Evolutionary conservation across 2,113 vertebrate genomes (phyloP).

Genomic region (Ardeotis arabs): DNA sequence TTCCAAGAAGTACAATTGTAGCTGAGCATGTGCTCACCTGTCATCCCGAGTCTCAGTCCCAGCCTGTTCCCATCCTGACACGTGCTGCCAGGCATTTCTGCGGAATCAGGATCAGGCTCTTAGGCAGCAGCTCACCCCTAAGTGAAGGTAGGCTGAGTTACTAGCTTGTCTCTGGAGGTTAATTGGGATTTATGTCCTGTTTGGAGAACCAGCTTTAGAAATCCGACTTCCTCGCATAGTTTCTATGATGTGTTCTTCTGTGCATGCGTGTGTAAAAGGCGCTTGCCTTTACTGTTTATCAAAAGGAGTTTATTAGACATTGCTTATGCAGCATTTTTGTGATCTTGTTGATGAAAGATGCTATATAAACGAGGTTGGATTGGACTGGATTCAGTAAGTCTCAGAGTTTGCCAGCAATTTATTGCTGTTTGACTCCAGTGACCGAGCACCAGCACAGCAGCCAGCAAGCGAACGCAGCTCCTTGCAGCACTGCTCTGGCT

Average conservation of each 20-base stretch:
- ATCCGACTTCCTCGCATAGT: neutral
- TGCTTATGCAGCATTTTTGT: constrained; percentile 35
- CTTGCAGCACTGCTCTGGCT: constrained; percentile 42
- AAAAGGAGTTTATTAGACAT: neutral
- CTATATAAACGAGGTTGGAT: constrained; percentile 2
- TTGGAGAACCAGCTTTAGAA: neutral
- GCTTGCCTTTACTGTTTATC: constrained; percentile 13
- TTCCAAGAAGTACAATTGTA: neutral
- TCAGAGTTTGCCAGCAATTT: constrained; percentile 49
- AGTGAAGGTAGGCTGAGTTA: fast-evolving
- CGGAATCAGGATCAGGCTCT: neutral
- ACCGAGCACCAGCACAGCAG: constrained; percentile 40
- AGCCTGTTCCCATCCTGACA: neutral
- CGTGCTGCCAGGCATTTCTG: neutral
- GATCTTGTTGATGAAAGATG: constrained; percentile 50
- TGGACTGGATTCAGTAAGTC: constrained; percentile 32
- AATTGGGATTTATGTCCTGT: neutral
- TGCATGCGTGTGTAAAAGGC: neutral
- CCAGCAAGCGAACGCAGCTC: neutral
- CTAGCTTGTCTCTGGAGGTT: neutral
- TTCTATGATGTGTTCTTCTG: neutral
- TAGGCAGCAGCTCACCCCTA: neutral
- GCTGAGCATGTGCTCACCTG: neutral
- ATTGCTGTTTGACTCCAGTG: constrained; percentile 59
- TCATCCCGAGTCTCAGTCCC: fast-evolving